Evolutionary conservation across 2,113 vertebrate genomes (phyloP).

Genomic region (Copsychus sechellarum): DNA sequence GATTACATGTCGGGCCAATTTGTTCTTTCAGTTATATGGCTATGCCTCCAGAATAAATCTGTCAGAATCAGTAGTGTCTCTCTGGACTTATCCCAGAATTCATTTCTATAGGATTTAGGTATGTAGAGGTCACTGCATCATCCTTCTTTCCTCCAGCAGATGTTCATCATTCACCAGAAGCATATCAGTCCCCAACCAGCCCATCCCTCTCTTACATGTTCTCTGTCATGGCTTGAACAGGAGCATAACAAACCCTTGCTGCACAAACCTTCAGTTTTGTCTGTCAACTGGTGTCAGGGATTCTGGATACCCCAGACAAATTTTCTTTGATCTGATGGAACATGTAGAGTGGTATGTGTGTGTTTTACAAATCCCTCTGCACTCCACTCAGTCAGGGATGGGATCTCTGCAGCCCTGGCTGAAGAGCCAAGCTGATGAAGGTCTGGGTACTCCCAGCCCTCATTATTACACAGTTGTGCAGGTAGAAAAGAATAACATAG

Average conservation of each 20-base stretch:
- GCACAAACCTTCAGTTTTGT: not conserved
- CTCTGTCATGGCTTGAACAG: not conserved
- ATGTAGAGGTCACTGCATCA: not conserved
- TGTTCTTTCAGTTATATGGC: not conserved
- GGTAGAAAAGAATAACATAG: not conserved
- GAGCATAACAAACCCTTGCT: not conserved
- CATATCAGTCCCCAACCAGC: not conserved
- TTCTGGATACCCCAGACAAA: not conserved
- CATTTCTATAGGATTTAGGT: not conserved
- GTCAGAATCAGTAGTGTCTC: not conserved
- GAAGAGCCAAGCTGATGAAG: not conserved
- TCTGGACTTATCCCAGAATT: not conserved
- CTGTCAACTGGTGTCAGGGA: not conserved
- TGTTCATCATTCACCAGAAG: not conserved
- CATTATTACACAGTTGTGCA: not conserved
- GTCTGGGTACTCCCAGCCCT: not conserved
- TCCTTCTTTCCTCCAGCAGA: not conserved
- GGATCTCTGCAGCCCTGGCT: not conserved
- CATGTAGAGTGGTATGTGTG: fast-evolving
- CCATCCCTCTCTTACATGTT: fast-evolving
- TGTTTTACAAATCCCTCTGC: not conserved
- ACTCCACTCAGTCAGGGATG: not conserved
- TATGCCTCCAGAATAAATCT: conserved; percentile 13
- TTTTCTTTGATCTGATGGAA: not conserved
- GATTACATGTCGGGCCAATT: not conserved